Base-by-base conservation (phyloP, 2,113 vertebrate genomes). In the Deroptyus accipitrinus region DNA sequence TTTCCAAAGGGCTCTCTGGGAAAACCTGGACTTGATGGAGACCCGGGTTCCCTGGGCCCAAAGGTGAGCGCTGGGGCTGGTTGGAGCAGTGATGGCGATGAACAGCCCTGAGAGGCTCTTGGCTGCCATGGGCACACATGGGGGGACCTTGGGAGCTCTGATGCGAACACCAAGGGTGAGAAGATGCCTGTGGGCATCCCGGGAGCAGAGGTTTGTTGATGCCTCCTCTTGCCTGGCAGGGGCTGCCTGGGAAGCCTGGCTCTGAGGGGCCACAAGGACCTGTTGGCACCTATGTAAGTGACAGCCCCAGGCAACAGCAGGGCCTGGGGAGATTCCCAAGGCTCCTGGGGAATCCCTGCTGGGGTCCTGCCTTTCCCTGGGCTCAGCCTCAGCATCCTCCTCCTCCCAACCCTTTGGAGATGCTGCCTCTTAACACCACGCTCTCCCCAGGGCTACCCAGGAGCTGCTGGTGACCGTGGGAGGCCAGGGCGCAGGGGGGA, bases 261-360 rank as follows among this genome's bases (percentile, higher is more conserved):
- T 31, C 42, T 9, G 98, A 98, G 63, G 99, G 99, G 90, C 98
- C 97, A 0, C 99, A 99, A 94, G 99, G 98, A 92, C 96, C 97
- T 75, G 98, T 99, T 76, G 99, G 99, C 97, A 97, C 98, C 98
- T 98, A 98, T 94, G 99, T 99, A 98, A 99, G 99, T 99, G 98
- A 96, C 61, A 10, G 31, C 8, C 17, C 19, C 1, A 4, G n/a
- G 59, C 10, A 1, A 14, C 1, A 2, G 35, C 8, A 0, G 0
- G 15, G 8, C 0, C 11, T 13, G 15, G 42, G 30, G 19, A 19
- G 48, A 16, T 20, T 31, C 44, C 66, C 64, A 7, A 7, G 31
- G 46, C 67, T 91, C 46, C 74, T 54, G n/a, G 35, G 35, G 35
- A 37, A 37, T 37, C 35, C 35, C 35, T 67, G 39, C 51, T 27